A percentile compares a stretch with the other conserved stretches of the same genome.
Evolutionary conservation across 2,797 vertebrate genomes (phyloP).

Genomic region (Lindbergichthys nudifrons): DNA sequence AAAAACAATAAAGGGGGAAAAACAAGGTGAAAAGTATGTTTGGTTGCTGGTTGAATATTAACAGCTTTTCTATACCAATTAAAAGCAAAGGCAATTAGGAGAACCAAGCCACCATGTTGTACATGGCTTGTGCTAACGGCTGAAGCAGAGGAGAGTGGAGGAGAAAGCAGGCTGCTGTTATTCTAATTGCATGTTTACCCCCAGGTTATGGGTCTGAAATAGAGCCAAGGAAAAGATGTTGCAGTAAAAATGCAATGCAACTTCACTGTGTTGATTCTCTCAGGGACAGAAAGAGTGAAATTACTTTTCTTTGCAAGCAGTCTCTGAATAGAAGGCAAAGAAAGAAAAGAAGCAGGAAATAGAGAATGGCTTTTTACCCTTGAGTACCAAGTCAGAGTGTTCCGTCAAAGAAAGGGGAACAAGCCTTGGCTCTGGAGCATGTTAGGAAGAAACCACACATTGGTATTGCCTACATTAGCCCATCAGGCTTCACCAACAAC

Average conservation of each 20-base stretch:
- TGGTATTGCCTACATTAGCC: slow-evolving; percentile 67
- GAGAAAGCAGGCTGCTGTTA: slow-evolving; percentile 77
- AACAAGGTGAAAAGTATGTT: slow-evolving; percentile 57
- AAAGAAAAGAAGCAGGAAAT: slow-evolving; percentile 68
- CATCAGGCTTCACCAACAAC: slow-evolving; percentile 68
- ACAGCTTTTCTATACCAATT: slow-evolving; percentile 74
- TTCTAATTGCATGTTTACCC: slow-evolving; percentile 87
- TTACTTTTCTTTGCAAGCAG: slow-evolving; percentile 78
- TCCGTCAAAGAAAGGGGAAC: slow-evolving; percentile 65
- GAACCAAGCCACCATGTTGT: slow-evolving; percentile 70
- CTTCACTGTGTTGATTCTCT: slow-evolving; percentile 79
- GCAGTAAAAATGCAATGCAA: slow-evolving; percentile 80
- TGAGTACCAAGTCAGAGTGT: slow-evolving; percentile 73
- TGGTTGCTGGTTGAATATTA: slow-evolving; percentile 68
- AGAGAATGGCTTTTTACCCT: slow-evolving; percentile 76
- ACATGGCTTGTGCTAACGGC: slow-evolving; percentile 72
- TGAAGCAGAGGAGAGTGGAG: slow-evolving; percentile 66
- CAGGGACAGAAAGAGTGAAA: slow-evolving; percentile 80
- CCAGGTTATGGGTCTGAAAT: slow-evolving; percentile 83
- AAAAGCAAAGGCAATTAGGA: slow-evolving; percentile 78
- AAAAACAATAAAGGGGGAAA: slow-evolving; percentile 37
- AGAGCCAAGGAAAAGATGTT: slow-evolving; percentile 76
- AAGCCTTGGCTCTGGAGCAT: slow-evolving; percentile 63
- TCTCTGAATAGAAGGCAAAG: slow-evolving; percentile 76
- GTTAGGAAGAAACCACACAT: slow-evolving; percentile 71